Percentiles rank a stretch among this genome's conserved stretches.
phyloP scores from a whole-genome alignment of 2,797 vertebrate species.

The Spea hammondii region DNA sequence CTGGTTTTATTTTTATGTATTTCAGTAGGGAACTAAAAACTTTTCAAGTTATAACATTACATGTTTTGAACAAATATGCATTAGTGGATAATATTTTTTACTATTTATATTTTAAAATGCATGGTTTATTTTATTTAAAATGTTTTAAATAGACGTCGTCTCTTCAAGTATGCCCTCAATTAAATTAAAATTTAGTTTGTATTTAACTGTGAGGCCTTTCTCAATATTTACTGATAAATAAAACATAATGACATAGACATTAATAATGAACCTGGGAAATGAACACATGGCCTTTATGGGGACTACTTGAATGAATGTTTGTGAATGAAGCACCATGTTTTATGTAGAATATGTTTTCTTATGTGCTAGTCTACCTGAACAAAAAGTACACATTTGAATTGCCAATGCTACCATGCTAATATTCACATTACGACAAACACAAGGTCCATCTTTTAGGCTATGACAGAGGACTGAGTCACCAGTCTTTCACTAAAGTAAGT shows the following conservation, averaged over 20 bases:
- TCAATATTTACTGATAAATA: constrained; percentile 11
- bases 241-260: not conserved
- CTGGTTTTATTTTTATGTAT: too few relatives aligned
- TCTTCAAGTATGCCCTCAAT: not conserved
- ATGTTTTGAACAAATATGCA: too few relatives aligned
- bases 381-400: not conserved
- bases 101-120: too few relatives aligned
- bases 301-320: not conserved
- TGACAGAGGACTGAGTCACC: constrained; percentile 45
- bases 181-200: not conserved
- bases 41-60: too few relatives aligned
- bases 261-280: not conserved
- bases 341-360: not conserved
- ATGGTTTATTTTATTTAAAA: too few relatives aligned
- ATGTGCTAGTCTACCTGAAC: not conserved
- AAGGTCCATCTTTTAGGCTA: constrained; percentile 11
- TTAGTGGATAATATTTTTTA: too few relatives aligned
- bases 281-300: not conserved
- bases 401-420: not conserved
- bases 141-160: not conserved
- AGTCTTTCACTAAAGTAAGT: constrained; percentile 25
- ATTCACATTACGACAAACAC: not conserved
- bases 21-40: too few relatives aligned
- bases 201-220: not conserved
- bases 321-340: constrained; percentile 1